phyloP scores from a whole-genome alignment of 2,113 vertebrate genomes.

The Erythrocercus mccallii region DNA sequence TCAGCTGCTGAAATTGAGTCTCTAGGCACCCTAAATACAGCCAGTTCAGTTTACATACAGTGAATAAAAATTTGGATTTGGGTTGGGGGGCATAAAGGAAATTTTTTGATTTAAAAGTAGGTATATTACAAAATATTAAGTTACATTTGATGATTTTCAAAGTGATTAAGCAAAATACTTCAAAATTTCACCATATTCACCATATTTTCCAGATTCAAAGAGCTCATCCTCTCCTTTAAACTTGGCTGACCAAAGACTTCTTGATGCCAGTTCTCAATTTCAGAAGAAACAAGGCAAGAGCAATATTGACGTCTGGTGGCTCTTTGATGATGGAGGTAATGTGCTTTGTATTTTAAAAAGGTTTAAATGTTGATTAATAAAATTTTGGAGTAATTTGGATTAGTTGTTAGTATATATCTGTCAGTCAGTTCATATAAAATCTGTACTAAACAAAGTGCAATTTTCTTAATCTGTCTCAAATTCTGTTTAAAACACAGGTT shows the following conservation, averaged over 20 bases:
- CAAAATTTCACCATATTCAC: not conserved
- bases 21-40: not conserved
- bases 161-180: not conserved
- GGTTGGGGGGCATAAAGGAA: fast-evolving
- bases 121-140: not conserved
- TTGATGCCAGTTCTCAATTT: constrained; percentile 93
- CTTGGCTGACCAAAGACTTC: constrained; percentile 87
- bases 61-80: not conserved
- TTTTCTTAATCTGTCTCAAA: not conserved
- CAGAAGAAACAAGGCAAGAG: constrained; percentile 95
- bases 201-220: constrained; percentile 78
- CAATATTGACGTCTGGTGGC: constrained; percentile 98
- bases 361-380: not conserved
- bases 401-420: not conserved
- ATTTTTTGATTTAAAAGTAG: not conserved
- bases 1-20: not conserved
- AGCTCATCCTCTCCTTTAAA: constrained; percentile 81
- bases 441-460: fast-evolving
- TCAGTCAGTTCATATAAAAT: not conserved
- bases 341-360: not conserved
- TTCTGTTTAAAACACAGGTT: constrained; percentile 69
- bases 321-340: constrained; percentile 97
- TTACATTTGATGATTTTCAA: not conserved
- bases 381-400: not conserved
- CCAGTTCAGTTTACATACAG: not conserved